Conservation (phyloP, 2,113 vertebrate genomes). For the Perca schrenkii region DNA sequence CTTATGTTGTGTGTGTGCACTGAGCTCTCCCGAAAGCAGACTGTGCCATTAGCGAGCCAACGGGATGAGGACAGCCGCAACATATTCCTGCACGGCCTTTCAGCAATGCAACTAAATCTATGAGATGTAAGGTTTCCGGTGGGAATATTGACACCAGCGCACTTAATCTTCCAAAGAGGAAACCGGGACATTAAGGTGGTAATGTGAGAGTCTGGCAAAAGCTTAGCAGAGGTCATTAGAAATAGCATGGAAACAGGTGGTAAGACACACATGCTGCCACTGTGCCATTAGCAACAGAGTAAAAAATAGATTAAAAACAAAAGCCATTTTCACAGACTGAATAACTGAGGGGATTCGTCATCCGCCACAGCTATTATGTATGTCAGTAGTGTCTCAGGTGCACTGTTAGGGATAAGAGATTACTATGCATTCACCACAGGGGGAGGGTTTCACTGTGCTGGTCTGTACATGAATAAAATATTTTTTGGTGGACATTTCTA, state of each 20-base stretch:
- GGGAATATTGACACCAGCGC: conserved; percentile 29
- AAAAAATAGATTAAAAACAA: conserved; percentile 64
- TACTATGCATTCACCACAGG: neutral
- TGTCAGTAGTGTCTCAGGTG: conserved; percentile 2
- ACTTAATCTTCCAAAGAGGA: conserved; percentile 34
- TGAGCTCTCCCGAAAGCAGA: conserved; percentile 40
- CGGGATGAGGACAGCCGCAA: neutral
- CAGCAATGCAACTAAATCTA: conserved; percentile 17
- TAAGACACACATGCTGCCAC: conserved; percentile 28
- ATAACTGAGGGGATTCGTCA: conserved; percentile 10
- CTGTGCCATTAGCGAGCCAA: conserved; percentile 31
- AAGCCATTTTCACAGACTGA: conserved; percentile 13
- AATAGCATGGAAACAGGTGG: conserved; percentile 79
- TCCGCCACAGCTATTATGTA: conserved; percentile 2
- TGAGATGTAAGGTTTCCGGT: conserved; percentile 6
- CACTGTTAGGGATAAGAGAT: neutral
- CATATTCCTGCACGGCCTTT: conserved; percentile 10
- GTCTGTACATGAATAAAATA: neutral
- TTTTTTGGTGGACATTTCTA: neutral
- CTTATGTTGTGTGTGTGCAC: conserved; percentile 26
- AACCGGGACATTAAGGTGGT: conserved; percentile 49
- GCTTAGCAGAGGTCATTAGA: conserved; percentile 53
- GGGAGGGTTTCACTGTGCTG: neutral
- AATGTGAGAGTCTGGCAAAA: conserved; percentile 61
- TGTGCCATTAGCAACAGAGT: conserved; percentile 56